Evolutionary conservation across 2,888 invertebrate species (phyloP), one percentile per base, ranked within the genome.

Genomic region (Tetanocera ferruginea): DNA sequence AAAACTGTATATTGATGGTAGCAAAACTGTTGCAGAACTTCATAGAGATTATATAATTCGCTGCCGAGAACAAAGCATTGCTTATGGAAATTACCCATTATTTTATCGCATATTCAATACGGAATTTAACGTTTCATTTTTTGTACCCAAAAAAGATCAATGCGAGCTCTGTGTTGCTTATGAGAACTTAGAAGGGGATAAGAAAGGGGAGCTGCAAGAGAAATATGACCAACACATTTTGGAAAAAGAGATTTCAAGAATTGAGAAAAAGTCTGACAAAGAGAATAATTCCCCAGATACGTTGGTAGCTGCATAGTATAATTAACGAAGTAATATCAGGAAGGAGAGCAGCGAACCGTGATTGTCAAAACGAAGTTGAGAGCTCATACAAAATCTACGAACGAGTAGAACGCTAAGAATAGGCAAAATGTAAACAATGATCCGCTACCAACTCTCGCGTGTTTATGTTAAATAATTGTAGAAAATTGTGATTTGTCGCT

Each of bases 41-140:
- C 77, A 80, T 76, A 73, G 64, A 3, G 78, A 76, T 74, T 78
- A 80, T 60, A 31, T 31, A 31, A 31, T 31, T 31, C 31, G 31
- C 31, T 31, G 31, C 31, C 31, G 31, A 31, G 31, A 69, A 31
- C 31, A 31, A 31, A 31, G 31, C 31, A 31, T 31, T 31, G 31
- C 3, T 31, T 31, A 31, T 31, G 31, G 72, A 77, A 79, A 17
- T 31, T 77, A 64, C 64, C 70, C 23, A 70, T 79, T 57, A 19
- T 80, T 80, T 70, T 80, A 79, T 49, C 73, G 80, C 76, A 62
- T 64, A 71, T 80, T 80, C 64, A 79, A 74, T 25, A 76, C 76
- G 11, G 67, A 77, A n/a, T 78, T 76, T 52, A 76, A 78, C 34
- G 79, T 80, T 31, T 80, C 73, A 11, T 76, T 80, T 78, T 66